These are phyloP conservation scores for Sceloporus undulatus DNA, from an alignment of 2,113 vertebrate species.

Conservation along the genomic window DNA sequence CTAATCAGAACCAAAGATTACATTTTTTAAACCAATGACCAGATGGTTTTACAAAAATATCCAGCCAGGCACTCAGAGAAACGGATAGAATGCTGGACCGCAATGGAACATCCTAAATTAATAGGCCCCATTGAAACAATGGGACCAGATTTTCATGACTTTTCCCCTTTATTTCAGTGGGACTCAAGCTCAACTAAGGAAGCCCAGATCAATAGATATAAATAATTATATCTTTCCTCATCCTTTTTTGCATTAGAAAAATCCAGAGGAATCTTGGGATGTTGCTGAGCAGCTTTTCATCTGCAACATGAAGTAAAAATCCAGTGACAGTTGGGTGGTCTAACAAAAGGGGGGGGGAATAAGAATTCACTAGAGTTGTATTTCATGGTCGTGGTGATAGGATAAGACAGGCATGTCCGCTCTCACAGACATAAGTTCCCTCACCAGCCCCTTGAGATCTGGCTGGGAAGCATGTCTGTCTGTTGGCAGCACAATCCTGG, in stretches of 20 bases:
- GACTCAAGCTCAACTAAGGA: not conserved
- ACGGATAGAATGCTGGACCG: not conserved
- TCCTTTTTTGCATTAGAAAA: not conserved
- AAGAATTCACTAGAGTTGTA: not conserved
- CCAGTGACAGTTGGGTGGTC: slow-evolving; percentile 20
- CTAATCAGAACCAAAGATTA: too few relatives aligned
- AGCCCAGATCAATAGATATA: not conserved
- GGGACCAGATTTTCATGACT: not conserved
- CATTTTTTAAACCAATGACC: too few relatives aligned
- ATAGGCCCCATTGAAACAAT: not conserved
- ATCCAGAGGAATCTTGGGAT: not conserved
- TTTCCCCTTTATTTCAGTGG: not conserved
- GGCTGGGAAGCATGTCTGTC: not conserved
- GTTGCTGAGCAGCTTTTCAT: slow-evolving; percentile 1
- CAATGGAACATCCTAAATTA: not conserved
- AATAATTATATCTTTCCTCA: not conserved
- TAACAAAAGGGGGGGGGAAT: not conserved
- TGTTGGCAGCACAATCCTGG: not conserved
- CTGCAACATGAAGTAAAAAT: not conserved
- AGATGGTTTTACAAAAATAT: not conserved
- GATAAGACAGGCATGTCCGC: slow-evolving; percentile 31
- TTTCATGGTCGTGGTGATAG: slow-evolving; percentile 13
- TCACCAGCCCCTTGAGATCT: not conserved
- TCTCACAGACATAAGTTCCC: slow-evolving; percentile 1
- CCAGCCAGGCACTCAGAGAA: not conserved